Conservation (phyloP, 2,113 vertebrate genomes). For the Oreochromis aureus region DNA sequence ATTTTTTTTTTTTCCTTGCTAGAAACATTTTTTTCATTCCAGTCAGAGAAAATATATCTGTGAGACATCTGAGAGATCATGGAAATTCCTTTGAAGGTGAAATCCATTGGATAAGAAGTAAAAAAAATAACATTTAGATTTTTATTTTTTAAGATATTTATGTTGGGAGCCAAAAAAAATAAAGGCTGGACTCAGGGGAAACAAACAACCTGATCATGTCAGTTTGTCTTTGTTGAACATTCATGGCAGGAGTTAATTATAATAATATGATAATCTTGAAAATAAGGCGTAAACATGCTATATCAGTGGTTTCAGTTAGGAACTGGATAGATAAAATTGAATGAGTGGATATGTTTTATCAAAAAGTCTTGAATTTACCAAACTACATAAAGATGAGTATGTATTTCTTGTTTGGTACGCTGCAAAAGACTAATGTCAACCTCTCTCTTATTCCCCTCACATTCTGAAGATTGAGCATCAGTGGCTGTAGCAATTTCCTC, state of each 20-base stretch:
- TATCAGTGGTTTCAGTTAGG: background rate
- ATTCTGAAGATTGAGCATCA: constrained; percentile 13
- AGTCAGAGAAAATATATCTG: background rate
- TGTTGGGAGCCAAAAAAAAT: background rate
- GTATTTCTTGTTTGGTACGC: background rate
- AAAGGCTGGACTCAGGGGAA: background rate
- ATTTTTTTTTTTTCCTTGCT: background rate
- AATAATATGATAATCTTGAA: background rate
- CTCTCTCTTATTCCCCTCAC: background rate
- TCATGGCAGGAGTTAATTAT: background rate
- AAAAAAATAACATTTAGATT: background rate
- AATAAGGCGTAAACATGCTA: background rate
- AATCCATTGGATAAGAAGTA: background rate
- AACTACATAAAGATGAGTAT: background rate
- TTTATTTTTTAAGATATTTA: background rate
- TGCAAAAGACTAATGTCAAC: background rate
- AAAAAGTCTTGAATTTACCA: background rate
- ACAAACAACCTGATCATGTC: background rate
- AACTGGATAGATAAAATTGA: background rate
- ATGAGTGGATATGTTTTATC: background rate
- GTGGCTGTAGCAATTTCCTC: background rate
- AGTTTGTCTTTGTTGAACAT: background rate
- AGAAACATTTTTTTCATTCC: background rate
- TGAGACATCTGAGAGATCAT: background rate
- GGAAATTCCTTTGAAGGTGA: background rate